Base-by-base conservation (phyloP, 2,888 invertebrate species). In the Alsophila aescularia region DNA sequence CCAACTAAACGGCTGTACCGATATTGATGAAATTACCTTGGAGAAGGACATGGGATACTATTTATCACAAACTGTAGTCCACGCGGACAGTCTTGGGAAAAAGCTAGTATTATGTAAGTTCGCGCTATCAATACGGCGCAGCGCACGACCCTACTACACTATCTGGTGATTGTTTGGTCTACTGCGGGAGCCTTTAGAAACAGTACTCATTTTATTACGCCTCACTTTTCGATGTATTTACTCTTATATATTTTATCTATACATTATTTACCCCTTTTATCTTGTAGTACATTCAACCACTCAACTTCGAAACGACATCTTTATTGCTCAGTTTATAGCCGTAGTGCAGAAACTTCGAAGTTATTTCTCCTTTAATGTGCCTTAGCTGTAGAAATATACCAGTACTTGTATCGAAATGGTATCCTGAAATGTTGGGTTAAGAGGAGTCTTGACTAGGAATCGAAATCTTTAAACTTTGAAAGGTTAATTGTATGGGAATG, bases 211-310 rank as follows among this genome's bases (percentile, higher is more conserved):
- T 15, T 6, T 29, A 15, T 14, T 41, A 15, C 27, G 7, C 29
- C 15, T 34, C 34, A 41, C 49, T 34, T 14, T 12, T 39, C 9
- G 32, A 9, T 27, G 4, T 27, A 8, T 8, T 5, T 27, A 27
- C 27, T 21, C 4, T 21, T 21, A 5, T 39, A 40, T 31, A 40
- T 48, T 24, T 2, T 5, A 8, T 24, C 24, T 24, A 24, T 24
- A 24, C 24, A 24, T 24, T 29, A 18, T 14, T 41, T 16, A 34
- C 44, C 39, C 40, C 35, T 52, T 39, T 52, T 45, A 44, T 40
- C 41, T 37, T 15, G 15, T 27, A 52, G 45, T 52, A 45, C 41
- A 41, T 45, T 40, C 41, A 35, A 34, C 52, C 52, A 47, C 45
- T 52, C 45, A 41, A 29, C 52, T 27, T 41, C 35, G 18, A 21